phyloP scores from a whole-genome alignment of 2,888 invertebrate species.

The Agriopis marginaria region DNA sequence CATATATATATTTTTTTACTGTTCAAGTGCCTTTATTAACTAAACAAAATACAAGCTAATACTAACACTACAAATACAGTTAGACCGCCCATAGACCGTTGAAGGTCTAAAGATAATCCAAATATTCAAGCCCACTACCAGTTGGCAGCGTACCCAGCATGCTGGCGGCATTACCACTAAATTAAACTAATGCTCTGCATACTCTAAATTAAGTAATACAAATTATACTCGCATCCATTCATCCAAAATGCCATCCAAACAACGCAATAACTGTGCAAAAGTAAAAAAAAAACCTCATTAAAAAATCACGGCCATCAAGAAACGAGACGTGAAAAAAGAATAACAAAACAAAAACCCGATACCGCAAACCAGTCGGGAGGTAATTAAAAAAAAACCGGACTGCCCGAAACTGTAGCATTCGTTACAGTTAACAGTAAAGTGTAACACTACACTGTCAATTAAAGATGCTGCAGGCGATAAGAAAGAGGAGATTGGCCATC shows the following conservation, averaged over 20 bases:
- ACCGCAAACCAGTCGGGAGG: constrained; percentile 54
- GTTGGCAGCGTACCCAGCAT: too few relatives aligned
- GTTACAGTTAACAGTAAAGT: constrained; percentile 79
- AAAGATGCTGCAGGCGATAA: constrained; percentile 53
- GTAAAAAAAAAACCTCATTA: constrained; percentile 25
- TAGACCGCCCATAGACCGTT: too few relatives aligned
- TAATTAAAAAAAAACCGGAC: constrained; percentile 73
- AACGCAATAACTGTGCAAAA: constrained; percentile 24
- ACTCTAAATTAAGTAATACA: background rate
- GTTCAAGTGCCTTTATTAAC: too few relatives aligned
- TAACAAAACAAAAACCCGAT: constrained; percentile 48
- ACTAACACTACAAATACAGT: too few relatives aligned
- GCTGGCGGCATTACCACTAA: too few relatives aligned
- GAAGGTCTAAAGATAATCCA: too few relatives aligned
- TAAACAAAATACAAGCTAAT: too few relatives aligned
- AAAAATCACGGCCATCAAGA: constrained; percentile 35
- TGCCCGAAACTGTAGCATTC: constrained; percentile 73
- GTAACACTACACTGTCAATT: constrained; percentile 75
- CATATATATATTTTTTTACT: too few relatives aligned
- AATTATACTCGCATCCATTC: constrained; percentile 4
- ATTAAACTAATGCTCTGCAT: background rate
- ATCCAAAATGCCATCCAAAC: constrained; percentile 15
- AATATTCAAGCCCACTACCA: too few relatives aligned
- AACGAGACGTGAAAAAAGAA: constrained; percentile 31
- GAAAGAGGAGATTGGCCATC: constrained; percentile 27